Conservation (phyloP, 92 coral and sea anemone genomes). For the Zoanthus sociatus region DNA sequence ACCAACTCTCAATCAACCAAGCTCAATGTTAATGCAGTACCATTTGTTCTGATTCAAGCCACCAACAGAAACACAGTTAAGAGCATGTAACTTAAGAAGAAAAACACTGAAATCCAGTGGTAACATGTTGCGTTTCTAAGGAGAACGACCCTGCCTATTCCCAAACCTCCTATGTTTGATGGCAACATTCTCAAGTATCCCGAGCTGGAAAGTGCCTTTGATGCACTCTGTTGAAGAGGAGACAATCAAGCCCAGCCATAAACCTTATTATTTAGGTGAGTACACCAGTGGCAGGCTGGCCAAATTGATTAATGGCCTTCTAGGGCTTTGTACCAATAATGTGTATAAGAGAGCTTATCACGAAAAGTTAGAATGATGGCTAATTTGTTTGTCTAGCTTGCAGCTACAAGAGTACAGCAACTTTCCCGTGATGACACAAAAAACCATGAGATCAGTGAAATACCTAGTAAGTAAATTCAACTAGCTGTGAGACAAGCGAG, state of each 20-base stretch:
- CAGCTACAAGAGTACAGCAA: conserved; percentile 65
- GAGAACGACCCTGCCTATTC: conserved; percentile 51
- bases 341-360: conserved; percentile 70
- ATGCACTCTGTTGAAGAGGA: conserved; percentile 50
- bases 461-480: conserved; percentile 26
- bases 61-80: background rate
- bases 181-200: conserved; percentile 69
- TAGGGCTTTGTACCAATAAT: conserved; percentile 64
- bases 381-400: conserved; percentile 53
- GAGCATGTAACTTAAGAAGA: background rate
- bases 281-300: conserved; percentile 45
- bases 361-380: conserved; percentile 63
- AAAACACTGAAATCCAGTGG: conserved; percentile 7
- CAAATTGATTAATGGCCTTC: conserved; percentile 51
- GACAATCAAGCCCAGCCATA: conserved; percentile 55
- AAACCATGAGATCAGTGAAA: conserved; percentile 75
- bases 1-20: conserved; percentile 4
- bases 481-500: no score
- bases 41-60: conserved; percentile 10
- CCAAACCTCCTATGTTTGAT: conserved; percentile 21
- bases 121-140: conserved; percentile 47
- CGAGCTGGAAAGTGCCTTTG: conserved; percentile 69
- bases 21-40: conserved; percentile 22
- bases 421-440: conserved; percentile 73
- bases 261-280: conserved; percentile 61